Evolutionary conservation across 2,888 invertebrate species (phyloP).

Genomic region (Meteorus colon): DNA sequence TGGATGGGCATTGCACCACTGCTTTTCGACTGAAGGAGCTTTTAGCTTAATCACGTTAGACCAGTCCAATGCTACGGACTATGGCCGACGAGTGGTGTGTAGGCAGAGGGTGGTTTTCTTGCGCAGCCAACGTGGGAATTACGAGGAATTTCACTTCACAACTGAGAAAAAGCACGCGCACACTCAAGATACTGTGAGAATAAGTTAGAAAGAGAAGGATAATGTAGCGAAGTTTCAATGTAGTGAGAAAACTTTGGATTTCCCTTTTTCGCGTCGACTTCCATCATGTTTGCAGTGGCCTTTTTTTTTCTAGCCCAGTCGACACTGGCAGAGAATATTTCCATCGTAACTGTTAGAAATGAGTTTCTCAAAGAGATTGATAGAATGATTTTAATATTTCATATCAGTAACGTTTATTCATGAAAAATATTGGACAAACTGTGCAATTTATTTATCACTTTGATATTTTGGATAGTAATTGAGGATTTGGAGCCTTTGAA

Average conservation of each 20-base stretch:
- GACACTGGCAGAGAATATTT: background rate
- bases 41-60: conserved; percentile 60
- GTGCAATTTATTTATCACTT: too few species aligned
- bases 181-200: conserved; percentile 37
- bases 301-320: conserved; percentile 11
- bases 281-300: background rate
- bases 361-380: too few species aligned
- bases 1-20: conserved; percentile 39
- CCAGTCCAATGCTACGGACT: conserved; percentile 50
- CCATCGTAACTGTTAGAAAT: too few species aligned
- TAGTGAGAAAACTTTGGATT: conserved; percentile 27
- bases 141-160: conserved; percentile 53
- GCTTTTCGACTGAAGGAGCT: conserved; percentile 54
- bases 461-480: too few species aligned
- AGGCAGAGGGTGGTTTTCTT: background rate
- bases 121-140: conserved; percentile 51
- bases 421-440: too few species aligned
- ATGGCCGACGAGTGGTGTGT: conserved; percentile 35
- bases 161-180: conserved; percentile 35
- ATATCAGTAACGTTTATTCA: too few species aligned
- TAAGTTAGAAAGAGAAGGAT: conserved; percentile 32
- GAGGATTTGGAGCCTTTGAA: too few species aligned
- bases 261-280: conserved; percentile 12
- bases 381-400: too few species aligned
- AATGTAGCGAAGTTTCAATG: background rate